phyloP scores from a whole-genome alignment of 1,140 invertebrate genomes.

The Elysia chlorotica region DNA sequence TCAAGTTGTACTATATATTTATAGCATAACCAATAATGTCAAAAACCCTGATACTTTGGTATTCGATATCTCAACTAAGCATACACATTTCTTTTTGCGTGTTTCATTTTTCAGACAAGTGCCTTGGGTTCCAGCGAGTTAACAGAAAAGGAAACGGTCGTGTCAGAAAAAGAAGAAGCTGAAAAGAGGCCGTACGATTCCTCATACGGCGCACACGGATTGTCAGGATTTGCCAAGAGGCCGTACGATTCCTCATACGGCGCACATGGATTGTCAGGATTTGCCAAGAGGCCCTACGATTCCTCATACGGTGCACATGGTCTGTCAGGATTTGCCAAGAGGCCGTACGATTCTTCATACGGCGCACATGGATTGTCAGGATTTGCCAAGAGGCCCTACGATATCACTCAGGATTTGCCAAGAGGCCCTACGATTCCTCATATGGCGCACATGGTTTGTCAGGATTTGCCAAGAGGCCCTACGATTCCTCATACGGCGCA shows the following conservation, averaged over 20 bases:
- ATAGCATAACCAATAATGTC: too few relatives aligned
- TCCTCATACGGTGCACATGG: neutral
- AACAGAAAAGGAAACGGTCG: too few relatives aligned
- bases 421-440: constrained; percentile 26
- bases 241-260: constrained; percentile 9
- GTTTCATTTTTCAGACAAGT: too few relatives aligned
- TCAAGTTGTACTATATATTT: too few relatives aligned
- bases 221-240: constrained; percentile 24
- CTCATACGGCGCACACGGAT: constrained; percentile 10
- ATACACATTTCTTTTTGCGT: too few relatives aligned
- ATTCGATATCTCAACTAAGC: too few relatives aligned
- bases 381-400: constrained; percentile 24
- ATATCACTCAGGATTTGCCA: constrained; percentile 28
- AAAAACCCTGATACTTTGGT: too few relatives aligned
- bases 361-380: neutral
- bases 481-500: constrained; percentile 11
- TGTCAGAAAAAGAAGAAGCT: too few relatives aligned
- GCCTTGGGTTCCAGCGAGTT: too few relatives aligned
- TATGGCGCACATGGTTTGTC: constrained; percentile 2
- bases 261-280: neutral
- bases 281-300: constrained; percentile 12
- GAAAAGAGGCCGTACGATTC: constrained; percentile 25
- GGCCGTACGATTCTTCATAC: constrained; percentile 8
- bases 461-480: constrained; percentile 22
- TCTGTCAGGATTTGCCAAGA: constrained; percentile 5